Base-by-base conservation (phyloP, 23 tunicate genomes). In the Phallusia fumigata region DNA sequence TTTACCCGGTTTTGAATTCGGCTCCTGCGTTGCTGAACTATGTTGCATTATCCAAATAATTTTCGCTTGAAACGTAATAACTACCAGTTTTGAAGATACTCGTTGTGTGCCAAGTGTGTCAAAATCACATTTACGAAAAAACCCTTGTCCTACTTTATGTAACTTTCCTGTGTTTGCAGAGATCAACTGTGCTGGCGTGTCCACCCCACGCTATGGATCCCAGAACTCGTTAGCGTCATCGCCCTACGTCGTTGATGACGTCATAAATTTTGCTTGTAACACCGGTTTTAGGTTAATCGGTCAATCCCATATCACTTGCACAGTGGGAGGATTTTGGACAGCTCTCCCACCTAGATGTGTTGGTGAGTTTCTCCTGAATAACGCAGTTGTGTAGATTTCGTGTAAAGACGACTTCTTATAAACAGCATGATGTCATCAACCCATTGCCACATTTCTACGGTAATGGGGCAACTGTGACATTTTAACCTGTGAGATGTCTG, bases 221-320 rank as follows among this genome's bases (percentile, higher is more conserved):
- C 26, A 77, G 31, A 19, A 35, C 19, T 40, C 80, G 21, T 6
- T 18, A 35, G 80, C 52, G 50, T 35, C 69, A 22, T 21, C 26
- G 16, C 28, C 26, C 13, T 22, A 77, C 53, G 50, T 40, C 30
- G 53, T 77, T 77, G 80, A 45, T 35, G 53, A 36, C 19, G 80
- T 77, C 47, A 45, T 36, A 40, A 36, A 40, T 12, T 77, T 77
- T 45, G 53, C 47, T 6, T 77, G 80, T 26, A 35, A 35, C 53
- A 15, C 24, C 47, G 80, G 80, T 13, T 77, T 35, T 36, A 35
- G 52, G 21, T 45, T 77, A 15, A 45, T 77, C 33, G 80, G 80
- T 36, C 53, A 77, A 26, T 36, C 80, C 6, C 35, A 40, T 5
- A 77, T 77, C 47, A 77, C 80, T 19, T 77, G 80, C 53, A 15